These are phyloP conservation scores for Pelochelys cantorii DNA, from an alignment of 2,797 vertebrate genomes.

Conservation along the genomic window DNA sequence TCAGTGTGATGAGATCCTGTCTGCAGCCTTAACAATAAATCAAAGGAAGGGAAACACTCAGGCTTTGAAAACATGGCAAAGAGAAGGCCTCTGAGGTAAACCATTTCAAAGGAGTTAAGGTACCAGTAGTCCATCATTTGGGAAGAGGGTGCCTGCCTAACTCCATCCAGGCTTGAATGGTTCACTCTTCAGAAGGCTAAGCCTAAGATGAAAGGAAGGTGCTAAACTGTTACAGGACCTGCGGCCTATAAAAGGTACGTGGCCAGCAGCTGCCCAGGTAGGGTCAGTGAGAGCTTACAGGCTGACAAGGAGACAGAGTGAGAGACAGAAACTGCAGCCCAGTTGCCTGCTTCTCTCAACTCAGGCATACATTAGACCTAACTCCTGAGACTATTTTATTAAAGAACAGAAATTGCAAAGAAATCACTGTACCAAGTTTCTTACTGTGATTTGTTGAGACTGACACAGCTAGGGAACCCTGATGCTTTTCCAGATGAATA, in stretches of 20 bases:
- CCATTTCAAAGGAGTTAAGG: neutral
- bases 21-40: neutral
- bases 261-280: neutral
- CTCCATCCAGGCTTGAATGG: neutral
- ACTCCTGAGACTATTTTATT: neutral
- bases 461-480: neutral
- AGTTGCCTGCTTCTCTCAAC: neutral
- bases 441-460: neutral
- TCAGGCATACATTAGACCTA: neutral
- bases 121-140: neutral
- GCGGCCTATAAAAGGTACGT: neutral
- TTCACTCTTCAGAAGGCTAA: neutral
- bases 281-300: neutral
- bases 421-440: neutral
- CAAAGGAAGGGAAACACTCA: neutral
- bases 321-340: neutral
- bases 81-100: neutral
- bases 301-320: neutral
- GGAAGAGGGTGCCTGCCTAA: neutral
- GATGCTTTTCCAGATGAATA: neutral
- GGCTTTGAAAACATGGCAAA: neutral
- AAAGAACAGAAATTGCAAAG: neutral
- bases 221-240: neutral
- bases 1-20: neutral
- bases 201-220: neutral